Conservation (phyloP, 2,888 invertebrate genomes). For the Synergus gifuensis region DNA sequence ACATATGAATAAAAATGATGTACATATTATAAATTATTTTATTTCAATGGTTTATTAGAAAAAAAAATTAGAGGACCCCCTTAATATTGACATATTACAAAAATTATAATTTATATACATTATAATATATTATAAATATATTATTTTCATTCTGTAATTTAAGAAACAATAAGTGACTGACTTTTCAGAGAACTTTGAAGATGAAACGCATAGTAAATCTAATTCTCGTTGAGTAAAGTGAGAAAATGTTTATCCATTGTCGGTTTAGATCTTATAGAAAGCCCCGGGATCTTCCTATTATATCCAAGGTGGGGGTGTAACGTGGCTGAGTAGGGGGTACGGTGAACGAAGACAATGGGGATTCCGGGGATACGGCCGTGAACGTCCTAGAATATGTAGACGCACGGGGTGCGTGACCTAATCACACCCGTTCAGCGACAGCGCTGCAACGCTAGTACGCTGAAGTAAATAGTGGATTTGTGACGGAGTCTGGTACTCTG, state of each 20-base stretch:
- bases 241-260: neutral
- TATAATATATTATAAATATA: no score
- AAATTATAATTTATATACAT: no score
- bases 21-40: no score
- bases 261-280: neutral
- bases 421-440: conserved; percentile 72
- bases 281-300: neutral
- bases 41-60: no score
- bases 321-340: conserved; percentile 1
- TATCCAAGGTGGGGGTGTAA: conserved; percentile 1
- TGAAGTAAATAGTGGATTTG: conserved; percentile 42
- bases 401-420: conserved; percentile 75
- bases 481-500: conserved; percentile 26
- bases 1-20: no score
- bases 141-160: no score
- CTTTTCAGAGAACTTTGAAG: no score
- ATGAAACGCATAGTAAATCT: no score
- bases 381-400: conserved; percentile 73
- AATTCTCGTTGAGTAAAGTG: no score
- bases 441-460: conserved; percentile 55
- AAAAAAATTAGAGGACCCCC: no score
- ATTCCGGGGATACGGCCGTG: conserved; percentile 72
- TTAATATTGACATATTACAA: no score
- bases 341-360: conserved; percentile 62
- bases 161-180: no score